Evolutionary conservation across 1,140 invertebrate species (phyloP), one percentile per base, ranked within the genome.

Genomic region (Scaptomyza montana): DNA sequence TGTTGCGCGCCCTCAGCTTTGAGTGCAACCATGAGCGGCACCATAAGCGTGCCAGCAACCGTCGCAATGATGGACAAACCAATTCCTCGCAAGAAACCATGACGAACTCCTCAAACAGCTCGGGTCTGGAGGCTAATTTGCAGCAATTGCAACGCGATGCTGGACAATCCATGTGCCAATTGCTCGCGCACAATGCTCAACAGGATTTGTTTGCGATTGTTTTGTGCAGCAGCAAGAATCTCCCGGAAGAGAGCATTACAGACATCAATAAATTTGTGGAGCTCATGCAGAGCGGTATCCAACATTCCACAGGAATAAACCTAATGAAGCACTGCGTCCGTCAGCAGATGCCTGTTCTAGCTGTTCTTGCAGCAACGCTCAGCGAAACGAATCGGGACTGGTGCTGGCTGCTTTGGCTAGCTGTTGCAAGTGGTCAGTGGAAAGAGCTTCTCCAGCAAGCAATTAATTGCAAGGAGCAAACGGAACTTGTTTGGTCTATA

Each of bases 341-440:
- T 6, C 71, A 89, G 10, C 63, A 78, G 16, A 50, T 80, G 57
- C 94, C 94, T 0, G 80, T 95, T 16, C 77, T 94, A n/a, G 92
- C 93, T 33, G 90, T 95, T 39, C 80, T 95, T 5, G 94, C 94
- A 3, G 93, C 94, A 5, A 77, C 72, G 2, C 21, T 90, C 0
- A 72, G 63, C 55, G 45, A 43, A 0, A 28, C 63, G n/a, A 90
- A 86, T 64, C 45, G 75, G 0, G 78, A 89, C 13, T 92, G 91
- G 53, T 94, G 93, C 82, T 94, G 94, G 92, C 92, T 94, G 10
- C 93, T 93, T 3, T 95, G 94, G 94, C 84, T 95, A 30, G 61
- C 77, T 1, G 82, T 91, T 12, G 71, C 84, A 21, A 92, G 92
- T 25, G 92, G 92, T 2, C 85, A 93, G 55, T 86, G 92, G 77